These are phyloP conservation scores for Pholis gunnellus DNA, from an alignment of 2,113 vertebrate genomes.

Conservation along the genomic window DNA sequence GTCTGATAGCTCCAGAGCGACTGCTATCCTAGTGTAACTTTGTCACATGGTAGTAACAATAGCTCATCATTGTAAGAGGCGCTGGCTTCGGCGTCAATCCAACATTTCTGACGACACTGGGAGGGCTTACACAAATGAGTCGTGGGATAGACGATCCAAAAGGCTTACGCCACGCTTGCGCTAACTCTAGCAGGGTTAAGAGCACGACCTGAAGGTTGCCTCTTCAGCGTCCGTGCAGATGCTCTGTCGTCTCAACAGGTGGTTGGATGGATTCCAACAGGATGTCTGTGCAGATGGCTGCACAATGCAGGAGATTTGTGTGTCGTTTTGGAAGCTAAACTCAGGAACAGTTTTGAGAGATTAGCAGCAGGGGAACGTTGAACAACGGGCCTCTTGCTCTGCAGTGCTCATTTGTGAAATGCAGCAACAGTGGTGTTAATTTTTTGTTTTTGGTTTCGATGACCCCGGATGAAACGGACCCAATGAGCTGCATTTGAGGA, in stretches of 20 bases:
- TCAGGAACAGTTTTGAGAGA: slow-evolving; percentile 11
- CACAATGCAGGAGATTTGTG: background rate
- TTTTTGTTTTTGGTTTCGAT: background rate
- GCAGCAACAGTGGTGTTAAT: background rate
- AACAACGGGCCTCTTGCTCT: background rate
- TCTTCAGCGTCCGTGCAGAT: slow-evolving; percentile 34
- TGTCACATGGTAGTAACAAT: slow-evolving; percentile 12
- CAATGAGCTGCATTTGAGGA: background rate
- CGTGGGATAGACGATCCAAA: slow-evolving; percentile 3
- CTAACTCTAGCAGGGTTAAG: background rate
- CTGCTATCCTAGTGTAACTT: slow-evolving; percentile 6
- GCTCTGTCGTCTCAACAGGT: slow-evolving; percentile 50
- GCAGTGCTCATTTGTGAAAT: background rate
- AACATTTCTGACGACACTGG: slow-evolving; percentile 7
- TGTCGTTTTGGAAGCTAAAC: slow-evolving; percentile 22
- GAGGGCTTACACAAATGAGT: background rate
- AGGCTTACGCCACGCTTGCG: slow-evolving; percentile 10
- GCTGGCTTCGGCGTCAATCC: background rate
- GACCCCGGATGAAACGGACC: background rate
- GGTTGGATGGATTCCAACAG: slow-evolving; percentile 30
- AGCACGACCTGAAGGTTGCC: slow-evolving; percentile 27
- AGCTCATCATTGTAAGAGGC: slow-evolving; percentile 1
- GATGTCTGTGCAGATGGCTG: slow-evolving; percentile 20
- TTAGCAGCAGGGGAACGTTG: background rate
- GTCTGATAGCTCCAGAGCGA: background rate